Conservation (phyloP, 30 jellyfish, hydroid and myxozoan genomes). For the Turritopsis dohrnii region DNA sequence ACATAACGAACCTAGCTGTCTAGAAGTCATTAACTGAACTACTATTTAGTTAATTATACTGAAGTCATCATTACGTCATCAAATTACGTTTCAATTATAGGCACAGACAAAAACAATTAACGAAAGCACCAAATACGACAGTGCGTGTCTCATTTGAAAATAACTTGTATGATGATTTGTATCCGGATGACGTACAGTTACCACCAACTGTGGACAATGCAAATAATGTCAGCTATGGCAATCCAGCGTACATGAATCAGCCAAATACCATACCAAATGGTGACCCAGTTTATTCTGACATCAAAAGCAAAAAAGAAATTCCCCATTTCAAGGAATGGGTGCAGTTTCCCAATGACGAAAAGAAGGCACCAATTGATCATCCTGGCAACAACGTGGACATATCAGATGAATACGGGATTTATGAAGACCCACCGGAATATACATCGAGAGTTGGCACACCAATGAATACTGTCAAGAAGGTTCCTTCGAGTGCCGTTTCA, state of each 20-base stretch:
- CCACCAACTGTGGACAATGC: not conserved
- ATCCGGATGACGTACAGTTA: not conserved
- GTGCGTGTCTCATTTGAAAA: not conserved
- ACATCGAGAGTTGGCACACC: constrained; percentile 8
- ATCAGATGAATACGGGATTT: not conserved
- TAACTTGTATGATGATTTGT: not conserved
- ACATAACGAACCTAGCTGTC: too few species aligned
- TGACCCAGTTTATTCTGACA: not conserved
- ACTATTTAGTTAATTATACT: too few species aligned
- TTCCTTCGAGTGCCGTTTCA: constrained; percentile 9
- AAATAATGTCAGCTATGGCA: not conserved
- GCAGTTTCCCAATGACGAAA: not conserved
- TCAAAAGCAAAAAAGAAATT: not conserved
- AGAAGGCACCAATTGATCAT: not conserved
- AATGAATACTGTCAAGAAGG: not conserved
- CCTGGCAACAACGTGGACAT: not conserved
- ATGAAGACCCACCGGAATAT: constrained; percentile 4
- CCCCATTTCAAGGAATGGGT: not conserved
- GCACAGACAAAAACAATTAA: not conserved
- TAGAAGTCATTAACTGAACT: too few species aligned
- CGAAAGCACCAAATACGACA: not conserved
- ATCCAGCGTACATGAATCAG: not conserved
- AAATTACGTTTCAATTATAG: not conserved
- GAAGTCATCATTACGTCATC: too few species aligned
- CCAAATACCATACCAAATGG: not conserved